Base-by-base conservation (phyloP, 2,113 vertebrate species). In the Australoheros scitulus region DNA sequence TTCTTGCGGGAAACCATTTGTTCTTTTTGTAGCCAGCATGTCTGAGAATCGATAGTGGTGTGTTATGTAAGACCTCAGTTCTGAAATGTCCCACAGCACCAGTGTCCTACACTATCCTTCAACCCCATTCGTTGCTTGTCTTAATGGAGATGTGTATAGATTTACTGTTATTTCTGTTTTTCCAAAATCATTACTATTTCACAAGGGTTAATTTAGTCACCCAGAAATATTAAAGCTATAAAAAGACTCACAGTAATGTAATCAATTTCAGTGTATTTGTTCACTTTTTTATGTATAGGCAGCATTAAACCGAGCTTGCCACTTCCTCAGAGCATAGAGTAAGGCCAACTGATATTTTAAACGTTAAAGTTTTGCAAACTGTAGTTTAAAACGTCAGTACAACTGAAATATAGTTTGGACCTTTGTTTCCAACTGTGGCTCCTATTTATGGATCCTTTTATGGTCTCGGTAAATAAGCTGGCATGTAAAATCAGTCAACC, bases 11-110 rank as follows among this genome's bases (percentile, higher is more conserved):
- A 50, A 68, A 75, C 11, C 29, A 77, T 34, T 59, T 1, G 3
- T 59, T 84, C 72, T 91, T 79, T 92, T 84, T 82, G 86, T 87
- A 84, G 82, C 74, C 17, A 4, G 15, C 24, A 0, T 80, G 58
- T 82, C 59, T 82, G 22, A 20, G 47, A 91, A 87, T 83, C 77
- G 2, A 87, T 87, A 22, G 85, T 61, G 61, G 24, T 8, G 6
- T 56, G 74, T 88, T 88, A 86, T 78, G 80, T 72, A 90, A 92
- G 81, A 29, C 60, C 15, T 76, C 32, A 1, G 59, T 26, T 70
- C 29, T 60, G 56, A 32, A 77, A 52, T 76, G 55, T 89, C 72
- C 79, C 70, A 56, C 50, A 61, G 81, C 63, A 52, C 18, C 61
- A 52, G 2, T 38, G 75, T 78, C 68, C 63, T 72, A 7, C 75